phyloP scores from a whole-genome alignment of 2,113 vertebrate species.

The Dasyprocta punctata region DNA sequence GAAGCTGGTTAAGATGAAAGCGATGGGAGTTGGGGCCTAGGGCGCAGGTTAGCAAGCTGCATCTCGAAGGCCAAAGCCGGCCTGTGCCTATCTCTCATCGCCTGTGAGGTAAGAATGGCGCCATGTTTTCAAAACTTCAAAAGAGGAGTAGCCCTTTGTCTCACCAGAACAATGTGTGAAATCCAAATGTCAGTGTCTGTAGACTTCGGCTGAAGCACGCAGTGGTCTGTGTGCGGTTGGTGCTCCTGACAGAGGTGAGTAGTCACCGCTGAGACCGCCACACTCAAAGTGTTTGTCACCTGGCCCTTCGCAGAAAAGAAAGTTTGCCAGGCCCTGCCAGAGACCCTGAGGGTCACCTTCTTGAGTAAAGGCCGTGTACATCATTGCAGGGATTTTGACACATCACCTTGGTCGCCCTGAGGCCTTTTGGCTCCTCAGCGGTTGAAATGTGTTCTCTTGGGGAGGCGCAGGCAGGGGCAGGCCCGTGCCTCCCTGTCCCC shows the following conservation, averaged over 20 bases:
- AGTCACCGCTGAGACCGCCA: not conserved
- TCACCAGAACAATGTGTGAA: not conserved
- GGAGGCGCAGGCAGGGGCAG: too few species aligned
- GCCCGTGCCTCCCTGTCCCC: too few species aligned
- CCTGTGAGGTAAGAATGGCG: not conserved
- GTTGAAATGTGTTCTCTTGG: not conserved
- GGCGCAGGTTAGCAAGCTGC: not conserved
- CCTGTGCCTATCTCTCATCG: accelerated
- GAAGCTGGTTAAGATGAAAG: too few species aligned
- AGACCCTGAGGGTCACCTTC: too few species aligned
- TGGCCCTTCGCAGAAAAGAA: not conserved
- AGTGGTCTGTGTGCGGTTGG: not conserved
- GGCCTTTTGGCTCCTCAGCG: not conserved
- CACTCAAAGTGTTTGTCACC: not conserved
- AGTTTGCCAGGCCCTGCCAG: not conserved
- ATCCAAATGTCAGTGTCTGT: not conserved
- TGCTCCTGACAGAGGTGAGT: not conserved
- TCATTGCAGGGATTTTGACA: not conserved
- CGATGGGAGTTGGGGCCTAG: not conserved
- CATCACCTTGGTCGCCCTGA: not conserved
- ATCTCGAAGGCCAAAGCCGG: not conserved
- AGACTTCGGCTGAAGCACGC: accelerated
- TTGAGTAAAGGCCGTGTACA: not conserved
- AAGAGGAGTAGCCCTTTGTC: not conserved
- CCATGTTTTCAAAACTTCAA: not conserved